These are phyloP conservation scores for Loxodonta africana DNA, from an alignment of 2,113 vertebrate species.

Conservation along the genomic window DNA sequence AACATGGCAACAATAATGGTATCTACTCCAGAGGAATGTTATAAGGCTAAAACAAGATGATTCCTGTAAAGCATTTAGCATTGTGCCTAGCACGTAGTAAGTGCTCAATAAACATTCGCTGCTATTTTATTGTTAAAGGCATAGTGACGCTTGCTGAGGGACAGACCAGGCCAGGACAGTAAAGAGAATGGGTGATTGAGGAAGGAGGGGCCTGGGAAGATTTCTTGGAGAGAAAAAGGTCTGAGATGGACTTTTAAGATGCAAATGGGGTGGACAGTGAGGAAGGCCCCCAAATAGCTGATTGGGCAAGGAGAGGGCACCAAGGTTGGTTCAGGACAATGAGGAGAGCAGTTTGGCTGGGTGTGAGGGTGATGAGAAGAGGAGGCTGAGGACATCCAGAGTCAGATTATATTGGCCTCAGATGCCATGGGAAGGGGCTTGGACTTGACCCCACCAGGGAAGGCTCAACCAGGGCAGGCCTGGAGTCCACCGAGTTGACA, in stretches of 20 bases:
- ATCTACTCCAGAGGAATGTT: neutral
- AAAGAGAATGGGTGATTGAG: neutral
- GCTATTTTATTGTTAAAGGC: neutral
- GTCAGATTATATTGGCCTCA: neutral
- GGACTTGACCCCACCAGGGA: neutral
- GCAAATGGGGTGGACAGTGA: neutral
- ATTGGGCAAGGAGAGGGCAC: neutral
- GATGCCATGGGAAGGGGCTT: neutral
- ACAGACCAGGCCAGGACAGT: neutral
- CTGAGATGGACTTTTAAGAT: neutral
- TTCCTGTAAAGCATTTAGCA: no score
- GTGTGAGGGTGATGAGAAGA: neutral
- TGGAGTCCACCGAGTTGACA: neutral
- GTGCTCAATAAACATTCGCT: neutral
- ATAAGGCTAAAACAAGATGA: neutral
- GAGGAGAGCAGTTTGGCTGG: neutral
- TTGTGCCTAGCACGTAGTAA: neutral
- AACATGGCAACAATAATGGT: neutral
- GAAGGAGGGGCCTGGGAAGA: no score
- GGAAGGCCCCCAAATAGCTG: neutral
- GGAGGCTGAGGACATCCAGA: neutral
- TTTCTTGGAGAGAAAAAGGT: neutral
- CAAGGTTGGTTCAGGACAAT: neutral
- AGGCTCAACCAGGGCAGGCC: neutral
- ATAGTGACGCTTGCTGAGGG: neutral